Percentiles rank a stretch among this genome's conserved stretches.
Evolutionary conservation across 2,113 vertebrate species (phyloP).

Genomic region (Gasterosteus nipponicus): DNA sequence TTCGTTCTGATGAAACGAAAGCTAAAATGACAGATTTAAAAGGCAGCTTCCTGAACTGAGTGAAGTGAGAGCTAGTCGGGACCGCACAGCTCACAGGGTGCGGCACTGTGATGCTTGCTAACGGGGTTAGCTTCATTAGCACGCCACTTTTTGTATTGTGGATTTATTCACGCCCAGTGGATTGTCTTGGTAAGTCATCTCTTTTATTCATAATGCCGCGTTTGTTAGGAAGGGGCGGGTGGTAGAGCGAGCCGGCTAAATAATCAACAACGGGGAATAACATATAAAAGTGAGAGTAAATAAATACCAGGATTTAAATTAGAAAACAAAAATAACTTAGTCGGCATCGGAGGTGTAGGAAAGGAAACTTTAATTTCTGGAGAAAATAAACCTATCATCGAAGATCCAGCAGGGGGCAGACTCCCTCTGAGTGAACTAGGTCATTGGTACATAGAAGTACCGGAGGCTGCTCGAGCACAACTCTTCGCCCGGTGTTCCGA

Average conservation of each 20-base stretch:
- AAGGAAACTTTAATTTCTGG: not conserved
- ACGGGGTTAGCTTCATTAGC: not conserved
- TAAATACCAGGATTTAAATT: too few species aligned
- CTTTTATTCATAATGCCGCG: not conserved
- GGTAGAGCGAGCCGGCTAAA: not conserved
- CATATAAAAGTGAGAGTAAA: not conserved
- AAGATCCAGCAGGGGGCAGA: conserved; percentile 44
- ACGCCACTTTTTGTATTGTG: not conserved
- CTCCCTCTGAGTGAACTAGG: not conserved
- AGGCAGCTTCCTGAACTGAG: not conserved
- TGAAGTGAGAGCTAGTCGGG: not conserved
- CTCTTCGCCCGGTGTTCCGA: not conserved
- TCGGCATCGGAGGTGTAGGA: not conserved
- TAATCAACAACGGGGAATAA: not conserved
- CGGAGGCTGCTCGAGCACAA: not conserved
- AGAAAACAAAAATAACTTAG: too few species aligned
- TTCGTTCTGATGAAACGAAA: conserved; percentile 60
- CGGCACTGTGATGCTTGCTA: not conserved
- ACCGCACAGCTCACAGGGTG: not conserved
- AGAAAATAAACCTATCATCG: conserved; percentile 46
- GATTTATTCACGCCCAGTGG: not conserved
- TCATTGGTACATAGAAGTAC: not conserved
- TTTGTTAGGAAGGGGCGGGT: not conserved
- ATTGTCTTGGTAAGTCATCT: conserved; percentile 6
- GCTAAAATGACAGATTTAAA: conserved; percentile 42